Evolutionary conservation across 2,888 invertebrate genomes (phyloP), one percentile per base, ranked within the genome.

Genomic region (Pollenia angustigena): DNA sequence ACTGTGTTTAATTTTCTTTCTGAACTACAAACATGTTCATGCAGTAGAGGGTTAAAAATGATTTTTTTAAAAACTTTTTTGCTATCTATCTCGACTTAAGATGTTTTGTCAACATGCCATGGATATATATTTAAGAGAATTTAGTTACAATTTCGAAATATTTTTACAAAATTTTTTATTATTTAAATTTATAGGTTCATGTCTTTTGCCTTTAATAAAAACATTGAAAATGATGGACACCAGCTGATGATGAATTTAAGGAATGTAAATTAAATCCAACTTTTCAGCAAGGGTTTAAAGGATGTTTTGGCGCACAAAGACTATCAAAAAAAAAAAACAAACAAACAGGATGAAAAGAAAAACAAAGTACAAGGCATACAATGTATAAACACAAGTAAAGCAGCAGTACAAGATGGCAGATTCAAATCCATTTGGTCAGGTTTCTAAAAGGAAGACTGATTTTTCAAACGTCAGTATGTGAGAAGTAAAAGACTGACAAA

Each of bases 261-360:
- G 68, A 82, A 82, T 82, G 68, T 79, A 75, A 86, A 82, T 83
- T 14, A 80, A 83, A 71, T 83, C 64, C 58, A 16, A 16, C 82
- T 80, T 79, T 83, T 75, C 75, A 83, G 75, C 86, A 83, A 62
- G 42, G 52, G 75, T 75, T 83, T 82, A 78, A 82, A 82, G 82
- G 79, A 82, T 80, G 50, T 75, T 79, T 44, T 16, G 23, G 68
- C 78, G 46, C 12, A 74, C 14, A 78, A 32, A 48, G 12, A 56
- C 60, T 32, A 32, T 3, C n/a, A n/a, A 32, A 32, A 32, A 48
- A 40, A 42, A 68, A 68, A 75, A 46, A 6, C 14, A 64, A 68
- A 60, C 9, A n/a, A 60, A 68, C 32, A 11, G 16, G 4, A 6
- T 54, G 52, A 71, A 81, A 76, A 12, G 46, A 1, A 85, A 62